phyloP scores from a whole-genome alignment of 1,140 invertebrate species.

The Drosophila bifasciata region DNA sequence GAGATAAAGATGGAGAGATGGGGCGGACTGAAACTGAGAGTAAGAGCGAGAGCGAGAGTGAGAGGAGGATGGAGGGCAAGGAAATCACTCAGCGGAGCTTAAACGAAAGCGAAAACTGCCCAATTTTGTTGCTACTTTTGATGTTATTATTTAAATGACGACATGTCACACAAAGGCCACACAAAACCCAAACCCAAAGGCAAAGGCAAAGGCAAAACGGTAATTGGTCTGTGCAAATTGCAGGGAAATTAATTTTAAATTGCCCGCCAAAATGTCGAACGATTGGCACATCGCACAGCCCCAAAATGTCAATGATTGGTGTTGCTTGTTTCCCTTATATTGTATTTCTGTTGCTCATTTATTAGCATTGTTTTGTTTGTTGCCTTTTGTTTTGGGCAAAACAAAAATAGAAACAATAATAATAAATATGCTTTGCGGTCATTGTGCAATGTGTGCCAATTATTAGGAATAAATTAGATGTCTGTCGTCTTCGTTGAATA shows the following conservation, averaged over 20 bases:
- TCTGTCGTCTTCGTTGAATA: constrained; percentile 58
- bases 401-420: neutral
- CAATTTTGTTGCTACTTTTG: constrained; percentile 3
- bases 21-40: constrained; percentile 17
- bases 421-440: constrained; percentile 23
- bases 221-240: constrained; percentile 76
- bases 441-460: constrained; percentile 78
- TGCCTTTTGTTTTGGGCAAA: neutral
- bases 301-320: constrained; percentile 75
- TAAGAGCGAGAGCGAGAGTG: neutral
- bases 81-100: constrained; percentile 48
- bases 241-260: constrained; percentile 79
- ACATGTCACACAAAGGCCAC: constrained; percentile 67
- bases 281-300: constrained; percentile 60
- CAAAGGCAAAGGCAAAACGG: constrained; percentile 31
- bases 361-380: constrained; percentile 25
- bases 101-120: constrained; percentile 67
- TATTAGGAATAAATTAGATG: constrained; percentile 72
- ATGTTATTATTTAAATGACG: constrained; percentile 71
- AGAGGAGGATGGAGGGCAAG: constrained; percentile 23
- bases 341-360: constrained; percentile 14
- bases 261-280: constrained; percentile 77
- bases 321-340: constrained; percentile 41
- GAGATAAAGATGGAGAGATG: constrained; percentile 11
- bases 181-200: constrained; percentile 28